Evolutionary conservation across 2,113 vertebrate species (phyloP).

Genomic region (Neolamprologus falcicula): DNA sequence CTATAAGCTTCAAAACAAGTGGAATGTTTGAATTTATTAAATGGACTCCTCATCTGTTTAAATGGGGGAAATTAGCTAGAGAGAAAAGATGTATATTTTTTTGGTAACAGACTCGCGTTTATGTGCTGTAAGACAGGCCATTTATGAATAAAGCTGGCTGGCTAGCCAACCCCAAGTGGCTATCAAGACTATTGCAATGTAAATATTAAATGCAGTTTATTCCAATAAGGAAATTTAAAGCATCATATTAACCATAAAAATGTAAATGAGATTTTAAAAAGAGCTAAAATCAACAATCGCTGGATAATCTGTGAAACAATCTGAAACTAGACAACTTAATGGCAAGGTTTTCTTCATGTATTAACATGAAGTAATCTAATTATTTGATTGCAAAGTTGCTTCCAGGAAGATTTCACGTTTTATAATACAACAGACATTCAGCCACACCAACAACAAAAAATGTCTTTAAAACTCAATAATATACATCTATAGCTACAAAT

Average conservation of each 20-base stretch:
- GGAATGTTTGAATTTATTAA: neutral
- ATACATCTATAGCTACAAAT: neutral
- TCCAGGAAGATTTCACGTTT: neutral
- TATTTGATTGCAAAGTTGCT: neutral
- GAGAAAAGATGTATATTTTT: neutral
- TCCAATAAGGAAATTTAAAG: neutral
- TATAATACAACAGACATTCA: neutral
- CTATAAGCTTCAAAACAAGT: neutral
- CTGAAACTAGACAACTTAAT: neutral
- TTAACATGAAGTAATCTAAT: neutral
- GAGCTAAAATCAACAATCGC: neutral
- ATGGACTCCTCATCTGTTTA: neutral
- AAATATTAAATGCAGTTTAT: neutral
- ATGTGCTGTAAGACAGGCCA: neutral
- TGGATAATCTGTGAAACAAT: neutral
- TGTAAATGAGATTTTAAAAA: neutral
- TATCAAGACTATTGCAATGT: neutral
- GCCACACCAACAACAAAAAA: neutral
- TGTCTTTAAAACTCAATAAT: neutral
- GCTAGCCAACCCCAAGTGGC: neutral
- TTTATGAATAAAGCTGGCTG: neutral
- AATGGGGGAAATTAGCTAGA: neutral
- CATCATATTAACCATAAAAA: neutral
- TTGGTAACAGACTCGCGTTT: neutral
- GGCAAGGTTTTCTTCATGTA: neutral